Percentiles rank a stretch among this genome's conserved stretches.
phyloP scores from a whole-genome alignment of 2,888 invertebrate species.

The Elysia crispata region DNA sequence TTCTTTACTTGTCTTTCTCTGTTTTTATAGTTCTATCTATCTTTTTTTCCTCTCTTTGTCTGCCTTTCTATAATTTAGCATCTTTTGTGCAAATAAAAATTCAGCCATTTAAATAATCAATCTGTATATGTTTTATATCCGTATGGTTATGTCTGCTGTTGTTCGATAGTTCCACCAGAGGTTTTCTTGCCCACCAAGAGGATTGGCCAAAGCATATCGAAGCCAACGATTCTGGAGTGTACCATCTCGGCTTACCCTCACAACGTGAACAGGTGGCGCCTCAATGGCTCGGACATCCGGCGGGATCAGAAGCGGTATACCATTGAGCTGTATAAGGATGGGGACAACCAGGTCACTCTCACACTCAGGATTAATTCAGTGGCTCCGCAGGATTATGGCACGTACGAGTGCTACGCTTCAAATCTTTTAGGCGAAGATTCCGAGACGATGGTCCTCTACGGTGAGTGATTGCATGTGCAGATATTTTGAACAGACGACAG shows the following conservation, averaged over 20 bases:
- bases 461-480: slow-evolving; percentile 51
- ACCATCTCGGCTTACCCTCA: slow-evolving; percentile 72
- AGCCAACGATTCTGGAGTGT: slow-evolving; percentile 74
- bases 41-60: no score
- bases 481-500: neutral
- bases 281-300: slow-evolving; percentile 60
- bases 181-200: slow-evolving; percentile 67
- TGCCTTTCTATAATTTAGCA: no score
- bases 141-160: no score
- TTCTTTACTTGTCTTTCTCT: slow-evolving; percentile 30
- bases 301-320: slow-evolving; percentile 62
- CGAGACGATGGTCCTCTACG: slow-evolving; percentile 62
- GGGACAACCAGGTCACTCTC: slow-evolving; percentile 65
- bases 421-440: slow-evolving; percentile 65
- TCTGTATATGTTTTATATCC: no score
- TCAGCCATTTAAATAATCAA: no score
- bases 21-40: slow-evolving; percentile 35
- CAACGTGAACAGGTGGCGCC: slow-evolving; percentile 69
- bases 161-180: slow-evolving; percentile 70
- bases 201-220: slow-evolving; percentile 70
- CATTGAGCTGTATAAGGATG: slow-evolving; percentile 69
- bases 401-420: slow-evolving; percentile 64
- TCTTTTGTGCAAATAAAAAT: no score
- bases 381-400: slow-evolving; percentile 64
- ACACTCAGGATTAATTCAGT: slow-evolving; percentile 64